Base-by-base conservation (phyloP, 2,113 vertebrate genomes). In the Pterocles orientalis region DNA sequence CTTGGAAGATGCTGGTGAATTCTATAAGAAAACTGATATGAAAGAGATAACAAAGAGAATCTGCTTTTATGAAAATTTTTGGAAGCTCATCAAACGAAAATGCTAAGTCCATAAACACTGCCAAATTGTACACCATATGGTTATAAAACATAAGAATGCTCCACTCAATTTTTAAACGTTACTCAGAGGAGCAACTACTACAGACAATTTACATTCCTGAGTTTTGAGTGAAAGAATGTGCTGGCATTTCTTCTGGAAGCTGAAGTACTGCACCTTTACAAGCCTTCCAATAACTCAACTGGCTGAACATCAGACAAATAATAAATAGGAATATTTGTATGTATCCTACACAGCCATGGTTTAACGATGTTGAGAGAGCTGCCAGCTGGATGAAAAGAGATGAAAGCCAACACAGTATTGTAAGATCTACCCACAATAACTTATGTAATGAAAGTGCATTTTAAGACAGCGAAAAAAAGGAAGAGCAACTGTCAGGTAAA, bases 201-300 rank as follows among this genome's bases (percentile, higher is more conserved):
- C 28, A 69, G 71, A 56, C 19, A 51, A 56, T 73, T 94, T 91
- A 71, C 70, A 61, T 57, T 81, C 56, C 28, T 73, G 36, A 5
- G 28, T 62, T 79, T 62, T 72, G 50, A 95, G 21, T 36, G 69
- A 68, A 81, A 34, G 57, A 85, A 81, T 88, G 47, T 64, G 19
- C 12, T 94, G 71, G 57, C 69, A 83, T 87, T 86, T 75, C 5
- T 93, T 95, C 50, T 85, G 76, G 62, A 93, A 92, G 62, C 47
- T 79, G 25, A 62, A 82, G 43, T 60, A 69, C 13, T 47, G 50
- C 60, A 88, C 93, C 70, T 93, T 92, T 85, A 72, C 65, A 86
- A 87, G 26, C 29, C n/a, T 90, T 88, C 29, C 72, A 83, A n/a
- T 76, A 93, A 79, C 26, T 86, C 34, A 60, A 11, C 56, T 82